Evolutionary conservation across 2,113 vertebrate species (phyloP).

Genomic region (Pipa parva): DNA sequence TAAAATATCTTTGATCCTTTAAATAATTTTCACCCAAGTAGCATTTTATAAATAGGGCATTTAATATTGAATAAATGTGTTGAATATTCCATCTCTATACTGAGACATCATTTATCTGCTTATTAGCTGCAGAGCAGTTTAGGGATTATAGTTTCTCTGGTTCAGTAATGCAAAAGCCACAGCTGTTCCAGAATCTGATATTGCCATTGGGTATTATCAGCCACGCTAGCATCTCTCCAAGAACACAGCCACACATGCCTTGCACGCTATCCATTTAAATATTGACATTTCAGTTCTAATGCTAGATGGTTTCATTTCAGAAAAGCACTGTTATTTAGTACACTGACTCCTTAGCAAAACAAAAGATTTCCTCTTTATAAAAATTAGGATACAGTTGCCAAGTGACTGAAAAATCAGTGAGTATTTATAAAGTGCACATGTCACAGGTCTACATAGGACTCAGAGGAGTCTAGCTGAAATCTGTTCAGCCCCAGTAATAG

Average conservation of each 20-base stretch:
- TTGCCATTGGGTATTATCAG: slow-evolving; percentile 15
- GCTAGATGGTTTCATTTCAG: slow-evolving; percentile 8
- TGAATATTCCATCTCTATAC: not conserved
- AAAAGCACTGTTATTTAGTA: not conserved
- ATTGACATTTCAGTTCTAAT: slow-evolving; percentile 27
- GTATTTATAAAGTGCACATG: no score
- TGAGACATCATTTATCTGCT: slow-evolving; percentile 1
- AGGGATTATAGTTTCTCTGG: not conserved
- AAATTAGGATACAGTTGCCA: no score
- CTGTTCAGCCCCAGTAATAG: no score
- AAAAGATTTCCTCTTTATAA: not conserved
- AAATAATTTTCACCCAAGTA: not conserved
- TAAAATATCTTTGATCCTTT: not conserved
- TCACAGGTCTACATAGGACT: no score
- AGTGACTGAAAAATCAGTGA: no score
- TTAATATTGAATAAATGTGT: not conserved
- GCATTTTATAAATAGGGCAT: not conserved
- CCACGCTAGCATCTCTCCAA: slow-evolving; percentile 17
- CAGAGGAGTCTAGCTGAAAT: no score
- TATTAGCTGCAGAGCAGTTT: not conserved
- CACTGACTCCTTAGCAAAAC: not conserved
- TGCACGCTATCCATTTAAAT: slow-evolving; percentile 17
- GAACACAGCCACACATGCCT: slow-evolving; percentile 1
- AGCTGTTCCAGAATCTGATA: slow-evolving; percentile 13
- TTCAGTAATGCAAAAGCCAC: slow-evolving; percentile 4